Conservation (phyloP, 2,888 invertebrate species). For the Ptychoptera albimana region DNA sequence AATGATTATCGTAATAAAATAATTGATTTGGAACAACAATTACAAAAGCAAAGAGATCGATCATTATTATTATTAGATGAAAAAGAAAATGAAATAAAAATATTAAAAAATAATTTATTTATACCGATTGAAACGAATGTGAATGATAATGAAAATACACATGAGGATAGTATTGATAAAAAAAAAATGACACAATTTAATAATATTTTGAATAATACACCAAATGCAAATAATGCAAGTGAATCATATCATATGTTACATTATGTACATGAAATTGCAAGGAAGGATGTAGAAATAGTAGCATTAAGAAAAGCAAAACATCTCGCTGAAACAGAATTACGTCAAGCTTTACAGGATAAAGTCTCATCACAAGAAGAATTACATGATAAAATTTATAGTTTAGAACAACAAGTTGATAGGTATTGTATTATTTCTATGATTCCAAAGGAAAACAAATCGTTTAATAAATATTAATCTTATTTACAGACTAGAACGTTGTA, state of each 20-base stretch:
- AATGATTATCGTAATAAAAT: slow-evolving; percentile 36
- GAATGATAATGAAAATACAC: not conserved
- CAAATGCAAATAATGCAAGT: slow-evolving; percentile 18
- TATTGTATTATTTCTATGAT: slow-evolving; percentile 13
- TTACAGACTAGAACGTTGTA: slow-evolving; percentile 48
- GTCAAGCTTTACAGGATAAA: slow-evolving; percentile 39
- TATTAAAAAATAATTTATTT: slow-evolving; percentile 39
- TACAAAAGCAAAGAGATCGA: slow-evolving; percentile 62
- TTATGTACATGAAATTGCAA: slow-evolving; percentile 66
- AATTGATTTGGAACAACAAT: slow-evolving; percentile 50
- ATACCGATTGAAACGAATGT: slow-evolving; percentile 14
- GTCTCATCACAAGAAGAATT: slow-evolving; percentile 37
- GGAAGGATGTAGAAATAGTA: slow-evolving; percentile 63
- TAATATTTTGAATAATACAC: not conserved
- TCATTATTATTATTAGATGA: slow-evolving; percentile 64
- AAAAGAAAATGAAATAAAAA: slow-evolving; percentile 56
- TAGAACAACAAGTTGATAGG: slow-evolving; percentile 50
- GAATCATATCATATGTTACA: slow-evolving; percentile 57
- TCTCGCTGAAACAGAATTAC: slow-evolving; percentile 36
- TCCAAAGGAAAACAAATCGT: not conserved
- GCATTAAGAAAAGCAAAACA: slow-evolving; percentile 55
- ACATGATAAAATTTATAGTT: slow-evolving; percentile 31
- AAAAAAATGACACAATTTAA: not conserved
- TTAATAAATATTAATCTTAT: not conserved
- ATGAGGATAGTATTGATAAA: not conserved